Base-by-base conservation (phyloP, 2,113 vertebrate genomes). In the Oreocharis arfaki region DNA sequence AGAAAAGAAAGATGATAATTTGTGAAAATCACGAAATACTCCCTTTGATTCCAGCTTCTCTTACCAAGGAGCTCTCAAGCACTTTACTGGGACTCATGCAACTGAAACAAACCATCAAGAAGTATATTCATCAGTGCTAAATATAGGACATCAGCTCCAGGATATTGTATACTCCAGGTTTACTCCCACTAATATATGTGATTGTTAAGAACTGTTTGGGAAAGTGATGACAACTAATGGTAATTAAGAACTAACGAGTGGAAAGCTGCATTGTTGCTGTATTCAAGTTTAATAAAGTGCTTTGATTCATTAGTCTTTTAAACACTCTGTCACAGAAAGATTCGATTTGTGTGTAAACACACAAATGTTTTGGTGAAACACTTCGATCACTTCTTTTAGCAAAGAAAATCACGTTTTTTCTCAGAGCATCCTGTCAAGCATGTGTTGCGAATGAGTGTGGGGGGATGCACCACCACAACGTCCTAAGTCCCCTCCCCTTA, bases 391-490 rank as follows among this genome's bases (percentile, higher is more conserved):
- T 24, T 52, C 19, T 53, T 93, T 44, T 20, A 69, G 15, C 22
- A n/a, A 77, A 41, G 11, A 84, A 78, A 67, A 81, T 21, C 7
- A 49, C 59, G 10, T 24, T n/a, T 85, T 8, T 87, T 57, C 50
- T 63, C 59, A 65, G 28, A 90, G 24, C 28, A 44, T 21, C 59
- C 41, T 16, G 24, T 56, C 33, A 69, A 71, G 28, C 19, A 57
- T 26, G n/a, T 63, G 55, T 6, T 16, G 12, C 32, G 56, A 69
- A 41, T 19, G 30, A 55, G 20, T 3, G 55, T 3, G 12, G 24
- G n/a, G 23, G 11, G 1, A 49, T 0, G 1, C 17, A 49, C 4
- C 55, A 69, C 10, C 12, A 42, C 20, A 6, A 67, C 6, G 24
- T 59, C 90, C 28, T 56, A 89, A 68, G 11, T 56, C 47, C 23